Evolutionary conservation across 2,797 vertebrate genomes (phyloP).

Genomic region (Takifugu ocellatus): DNA sequence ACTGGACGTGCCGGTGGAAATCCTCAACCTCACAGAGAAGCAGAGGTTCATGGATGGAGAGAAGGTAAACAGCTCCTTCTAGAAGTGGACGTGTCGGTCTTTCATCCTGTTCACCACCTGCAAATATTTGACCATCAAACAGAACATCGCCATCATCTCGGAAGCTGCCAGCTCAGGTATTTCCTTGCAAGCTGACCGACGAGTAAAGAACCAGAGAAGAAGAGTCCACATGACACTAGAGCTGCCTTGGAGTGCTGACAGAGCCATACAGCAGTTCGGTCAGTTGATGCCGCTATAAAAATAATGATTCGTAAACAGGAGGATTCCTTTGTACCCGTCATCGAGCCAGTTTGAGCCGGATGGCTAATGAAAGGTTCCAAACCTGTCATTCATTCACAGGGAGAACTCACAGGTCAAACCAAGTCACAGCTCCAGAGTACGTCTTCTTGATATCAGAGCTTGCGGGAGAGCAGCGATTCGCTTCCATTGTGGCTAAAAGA

Average conservation of each 20-base stretch:
- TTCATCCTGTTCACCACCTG: neutral
- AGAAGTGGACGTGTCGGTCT: neutral
- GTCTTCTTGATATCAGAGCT: conserved; percentile 98
- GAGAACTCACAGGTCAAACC: conserved; percentile 95
- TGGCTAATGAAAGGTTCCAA: neutral
- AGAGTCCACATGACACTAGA: conserved; percentile 98
- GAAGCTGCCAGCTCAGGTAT: conserved; percentile 99
- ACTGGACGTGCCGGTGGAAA: conserved; percentile 95
- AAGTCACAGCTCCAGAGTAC: conserved; percentile 97
- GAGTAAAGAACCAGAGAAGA: conserved; percentile 93
- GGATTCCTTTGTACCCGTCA: neutral
- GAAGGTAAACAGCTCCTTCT: conserved; percentile 78
- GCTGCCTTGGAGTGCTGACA: conserved; percentile 94
- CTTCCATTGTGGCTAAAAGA: conserved; percentile 97
- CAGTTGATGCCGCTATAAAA: conserved; percentile 27
- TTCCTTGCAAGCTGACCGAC: conserved; percentile 93
- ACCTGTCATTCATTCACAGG: conserved; percentile 68
- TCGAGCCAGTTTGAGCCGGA: neutral
- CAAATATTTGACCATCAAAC: neutral
- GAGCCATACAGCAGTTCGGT: conserved; percentile 98
- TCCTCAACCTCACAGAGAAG: conserved; percentile 97
- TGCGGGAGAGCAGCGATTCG: conserved; percentile 97
- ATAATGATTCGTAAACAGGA: neutral
- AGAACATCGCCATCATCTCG: conserved; percentile 99
- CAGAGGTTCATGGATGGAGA: conserved; percentile 99